Percentiles rank a stretch among this genome's conserved stretches.
phyloP scores from a whole-genome alignment of 2,888 invertebrate genomes.

The Himalopsyche anomala region DNA sequence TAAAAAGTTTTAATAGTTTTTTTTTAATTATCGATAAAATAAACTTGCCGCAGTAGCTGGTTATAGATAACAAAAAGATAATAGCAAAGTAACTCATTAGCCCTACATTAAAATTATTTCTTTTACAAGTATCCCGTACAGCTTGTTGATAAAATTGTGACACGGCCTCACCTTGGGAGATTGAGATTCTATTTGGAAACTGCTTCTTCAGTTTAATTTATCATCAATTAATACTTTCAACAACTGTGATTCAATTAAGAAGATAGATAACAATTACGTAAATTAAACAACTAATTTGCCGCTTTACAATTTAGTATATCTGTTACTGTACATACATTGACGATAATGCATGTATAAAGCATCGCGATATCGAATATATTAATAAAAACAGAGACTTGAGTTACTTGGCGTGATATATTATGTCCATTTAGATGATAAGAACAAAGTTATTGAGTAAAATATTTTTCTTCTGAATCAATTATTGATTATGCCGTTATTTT shows the following conservation, averaged over 20 bases:
- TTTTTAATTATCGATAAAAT: slow-evolving; percentile 4
- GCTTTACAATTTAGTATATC: background rate
- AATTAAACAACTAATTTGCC: background rate
- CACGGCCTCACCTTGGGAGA: slow-evolving; percentile 7
- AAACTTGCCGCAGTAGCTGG: background rate
- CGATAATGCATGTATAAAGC: no score
- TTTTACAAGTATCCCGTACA: background rate
- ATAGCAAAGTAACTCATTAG: slow-evolving; percentile 24
- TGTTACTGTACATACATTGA: no score
- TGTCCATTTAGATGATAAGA: no score
- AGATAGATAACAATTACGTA: background rate
- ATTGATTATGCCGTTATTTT: no score
- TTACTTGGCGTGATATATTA: no score
- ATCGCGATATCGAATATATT: no score
- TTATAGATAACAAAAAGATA: background rate
- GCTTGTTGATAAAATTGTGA: slow-evolving; percentile 2
- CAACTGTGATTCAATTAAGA: background rate
- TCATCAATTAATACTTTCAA: slow-evolving; percentile 11
- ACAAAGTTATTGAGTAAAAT: no score
- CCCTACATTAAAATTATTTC: background rate
- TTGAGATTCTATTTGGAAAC: background rate
- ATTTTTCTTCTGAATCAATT: no score
- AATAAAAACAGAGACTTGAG: no score
- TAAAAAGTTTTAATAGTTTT: background rate
- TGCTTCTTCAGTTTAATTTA: slow-evolving; percentile 10